Conservation (phyloP, 2,797 vertebrate genomes). For the Schizopygopsis pylzovi region DNA sequence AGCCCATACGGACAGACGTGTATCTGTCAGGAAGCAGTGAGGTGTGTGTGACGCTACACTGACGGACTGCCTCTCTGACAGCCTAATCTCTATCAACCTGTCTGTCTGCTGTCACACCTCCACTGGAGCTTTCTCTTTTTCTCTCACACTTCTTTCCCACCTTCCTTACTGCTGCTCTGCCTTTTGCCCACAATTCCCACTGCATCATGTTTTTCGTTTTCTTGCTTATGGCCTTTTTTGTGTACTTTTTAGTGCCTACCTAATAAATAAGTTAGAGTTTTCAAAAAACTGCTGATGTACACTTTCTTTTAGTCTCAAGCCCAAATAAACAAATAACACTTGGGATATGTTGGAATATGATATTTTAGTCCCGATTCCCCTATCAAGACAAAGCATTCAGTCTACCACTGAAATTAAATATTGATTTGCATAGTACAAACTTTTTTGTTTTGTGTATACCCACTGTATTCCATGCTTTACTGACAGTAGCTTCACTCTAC, state of each 20-base stretch:
- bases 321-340: constrained; percentile 23
- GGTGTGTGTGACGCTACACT: constrained; percentile 61
- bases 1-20: constrained; percentile 48
- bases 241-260: neutral
- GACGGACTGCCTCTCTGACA: constrained; percentile 56
- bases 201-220: neutral
- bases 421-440: constrained; percentile 61
- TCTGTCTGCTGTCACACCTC: constrained; percentile 49
- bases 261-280: constrained; percentile 36
- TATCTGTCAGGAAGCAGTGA: constrained; percentile 63
- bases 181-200: constrained; percentile 30
- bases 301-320: neutral
- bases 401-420: constrained; percentile 60
- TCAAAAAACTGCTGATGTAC: constrained; percentile 3
- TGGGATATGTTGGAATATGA: constrained; percentile 31
- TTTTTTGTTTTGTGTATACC: constrained; percentile 39
- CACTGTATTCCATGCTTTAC: constrained; percentile 34
- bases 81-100: constrained; percentile 63
- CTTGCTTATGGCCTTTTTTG: constrained; percentile 1
- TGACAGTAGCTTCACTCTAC: neutral
- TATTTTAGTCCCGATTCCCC: constrained; percentile 46
- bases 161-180: constrained; percentile 44
- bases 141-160: constrained; percentile 26
- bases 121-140: constrained; percentile 25
- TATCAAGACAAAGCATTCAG: constrained; percentile 50